Conservation (phyloP, 2,888 invertebrate species). For the Spodoptera littoralis region DNA sequence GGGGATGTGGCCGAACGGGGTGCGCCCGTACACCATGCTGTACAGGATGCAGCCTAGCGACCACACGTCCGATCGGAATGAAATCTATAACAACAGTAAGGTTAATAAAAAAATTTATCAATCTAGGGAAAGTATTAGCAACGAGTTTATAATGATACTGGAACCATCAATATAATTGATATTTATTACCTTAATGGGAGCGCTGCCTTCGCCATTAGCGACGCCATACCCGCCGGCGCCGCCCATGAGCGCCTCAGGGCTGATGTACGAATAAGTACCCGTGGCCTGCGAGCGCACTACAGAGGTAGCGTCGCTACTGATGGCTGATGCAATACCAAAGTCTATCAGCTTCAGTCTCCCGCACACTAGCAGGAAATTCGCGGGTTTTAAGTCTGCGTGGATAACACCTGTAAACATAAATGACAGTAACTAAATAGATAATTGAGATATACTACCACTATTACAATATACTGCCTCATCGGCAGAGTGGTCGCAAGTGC, state of each 20-base stretch:
- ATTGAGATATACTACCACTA: no score
- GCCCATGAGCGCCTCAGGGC: conserved; percentile 96
- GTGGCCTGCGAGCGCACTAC: conserved; percentile 94
- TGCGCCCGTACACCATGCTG: conserved; percentile 95
- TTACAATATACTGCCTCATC: no score
- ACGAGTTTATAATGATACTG: no score
- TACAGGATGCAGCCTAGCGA: conserved; percentile 99
- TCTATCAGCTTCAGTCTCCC: conserved; percentile 97
- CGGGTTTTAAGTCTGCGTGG: conserved; percentile 98
- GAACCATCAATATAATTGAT: no score
- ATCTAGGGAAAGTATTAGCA: no score
- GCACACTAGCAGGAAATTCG: conserved; percentile 96
- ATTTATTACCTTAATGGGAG: conserved; percentile 77
- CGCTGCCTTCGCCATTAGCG: conserved; percentile 71
- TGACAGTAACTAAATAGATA: neutral
- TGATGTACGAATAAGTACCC: conserved; percentile 98
- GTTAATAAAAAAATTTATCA: no score
- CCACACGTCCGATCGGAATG: conserved; percentile 98
- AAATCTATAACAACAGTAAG: conserved; percentile 89
- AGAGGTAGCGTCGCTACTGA: conserved; percentile 96
- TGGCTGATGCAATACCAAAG: conserved; percentile 97
- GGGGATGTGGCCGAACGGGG: conserved; percentile 96
- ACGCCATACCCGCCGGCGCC: conserved; percentile 84
- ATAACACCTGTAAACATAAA: conserved; percentile 92
- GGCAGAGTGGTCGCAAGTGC: no score